Base-by-base conservation (phyloP, 35 echinoderm and acorn worm genomes). In the Diadema setosum region DNA sequence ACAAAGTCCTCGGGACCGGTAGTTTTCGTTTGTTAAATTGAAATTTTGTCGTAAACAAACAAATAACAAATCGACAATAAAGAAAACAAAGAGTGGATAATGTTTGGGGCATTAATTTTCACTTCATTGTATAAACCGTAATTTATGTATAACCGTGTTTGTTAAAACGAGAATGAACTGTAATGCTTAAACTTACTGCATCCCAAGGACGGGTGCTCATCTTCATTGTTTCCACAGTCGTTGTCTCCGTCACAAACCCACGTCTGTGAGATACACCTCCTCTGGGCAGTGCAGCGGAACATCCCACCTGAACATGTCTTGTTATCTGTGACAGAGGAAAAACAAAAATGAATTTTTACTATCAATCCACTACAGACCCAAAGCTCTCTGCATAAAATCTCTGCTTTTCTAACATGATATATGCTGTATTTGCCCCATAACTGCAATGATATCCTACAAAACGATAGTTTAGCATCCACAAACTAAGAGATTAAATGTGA, bases 211-310 rank as follows among this genome's bases (percentile, higher is more conserved):
- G 64, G 23, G 0, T 58, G 21, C 85, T 97, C 95, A 91, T 97
- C 95, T 31, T 87, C 83, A 35, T 87, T 91, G 80, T 97, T 75
- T 23, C 88, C 95, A 59, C 95, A 97, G 45, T 97, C 91, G 65
- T 84, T 90, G n/a, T 93, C 86, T 46, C 95, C 95, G 69, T 97
- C 95, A 88, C 95, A 97, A 5, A 91, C 87, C 95, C 95, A 97
- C 3, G 42, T 40, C n/a, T 61, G 29, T 4, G 91, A 84, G 41
- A 97, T 91, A 63, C 95, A 97, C 27, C 91, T 42, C 5, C 88
- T 86, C 42, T 39, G 52, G 29, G 56, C 76, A 3, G 49, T 64
- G 39, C 95, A 97, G 15, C 91, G 93, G 80, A 93, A 95, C 45
- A 83, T 83, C 14, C 83, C 85, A 30, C 82, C 80, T 20, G 35